Conservation (phyloP, 2,888 invertebrate species). For the Conomelus anceps region DNA sequence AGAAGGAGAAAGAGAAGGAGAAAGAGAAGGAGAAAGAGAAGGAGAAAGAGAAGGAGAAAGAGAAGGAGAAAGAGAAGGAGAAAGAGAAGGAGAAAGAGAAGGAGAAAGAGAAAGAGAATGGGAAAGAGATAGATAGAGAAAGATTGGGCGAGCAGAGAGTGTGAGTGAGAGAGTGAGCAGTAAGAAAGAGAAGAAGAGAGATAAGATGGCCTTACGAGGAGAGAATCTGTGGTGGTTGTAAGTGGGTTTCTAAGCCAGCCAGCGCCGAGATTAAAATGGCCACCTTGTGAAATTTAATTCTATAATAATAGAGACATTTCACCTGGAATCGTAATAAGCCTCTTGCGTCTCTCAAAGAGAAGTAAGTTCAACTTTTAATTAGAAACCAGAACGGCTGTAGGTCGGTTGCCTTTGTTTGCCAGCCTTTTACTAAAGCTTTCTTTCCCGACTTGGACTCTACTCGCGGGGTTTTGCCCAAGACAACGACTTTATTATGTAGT, state of each 20-base stretch:
- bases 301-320: not conserved
- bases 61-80: too few relatives aligned
- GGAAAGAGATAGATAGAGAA: not conserved
- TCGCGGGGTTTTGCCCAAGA: not conserved
- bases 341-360: not conserved
- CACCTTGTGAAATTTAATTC: not conserved
- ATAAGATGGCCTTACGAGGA: not conserved
- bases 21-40: not conserved
- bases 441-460: not conserved
- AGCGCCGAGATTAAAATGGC: not conserved
- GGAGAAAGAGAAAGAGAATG: not conserved
- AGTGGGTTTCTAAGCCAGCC: not conserved
- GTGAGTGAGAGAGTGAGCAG: not conserved
- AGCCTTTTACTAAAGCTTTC: not conserved
- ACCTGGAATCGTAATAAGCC: not conserved
- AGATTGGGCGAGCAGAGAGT: not conserved
- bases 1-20: not conserved
- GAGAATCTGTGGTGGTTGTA: not conserved
- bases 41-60: too few relatives aligned
- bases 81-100: not conserved
- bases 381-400: not conserved
- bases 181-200: not conserved
- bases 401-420: not conserved
- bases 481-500: not conserved
- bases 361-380: not conserved